Evolutionary conservation across 2,797 vertebrate genomes (phyloP).

Genomic region (Cetoscarus ocellatus): DNA sequence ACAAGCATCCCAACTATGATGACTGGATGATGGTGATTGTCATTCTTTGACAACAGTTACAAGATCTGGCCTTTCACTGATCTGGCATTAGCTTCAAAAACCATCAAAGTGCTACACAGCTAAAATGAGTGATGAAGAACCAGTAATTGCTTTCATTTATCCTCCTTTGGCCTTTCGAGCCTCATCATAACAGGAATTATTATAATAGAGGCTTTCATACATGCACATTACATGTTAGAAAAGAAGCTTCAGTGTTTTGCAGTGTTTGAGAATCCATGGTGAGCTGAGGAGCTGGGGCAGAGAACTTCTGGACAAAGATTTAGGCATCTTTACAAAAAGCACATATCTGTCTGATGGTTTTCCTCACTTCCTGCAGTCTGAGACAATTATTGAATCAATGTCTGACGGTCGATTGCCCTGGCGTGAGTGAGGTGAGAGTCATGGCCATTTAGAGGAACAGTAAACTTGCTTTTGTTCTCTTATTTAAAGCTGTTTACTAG

Average conservation of each 20-base stretch:
- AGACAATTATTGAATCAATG: slow-evolving; percentile 58
- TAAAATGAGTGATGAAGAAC: slow-evolving; percentile 38
- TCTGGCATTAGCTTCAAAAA: slow-evolving; percentile 11
- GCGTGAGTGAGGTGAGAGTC: slow-evolving; percentile 20
- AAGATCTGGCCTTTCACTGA: background rate
- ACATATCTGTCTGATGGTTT: slow-evolving; percentile 26
- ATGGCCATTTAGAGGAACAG: slow-evolving; percentile 55
- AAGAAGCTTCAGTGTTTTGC: slow-evolving; percentile 28
- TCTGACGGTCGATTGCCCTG: slow-evolving; percentile 21
- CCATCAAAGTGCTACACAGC: slow-evolving; percentile 36
- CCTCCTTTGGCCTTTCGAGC: slow-evolving; percentile 56
- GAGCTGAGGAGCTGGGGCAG: slow-evolving; percentile 17
- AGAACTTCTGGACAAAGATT: slow-evolving; percentile 28
- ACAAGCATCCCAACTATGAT: background rate
- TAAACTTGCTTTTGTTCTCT: slow-evolving; percentile 60
- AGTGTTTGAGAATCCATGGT: slow-evolving; percentile 33
- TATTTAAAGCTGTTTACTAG: slow-evolving; percentile 64
- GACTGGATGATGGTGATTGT: slow-evolving; percentile 29
- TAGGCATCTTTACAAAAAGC: slow-evolving; percentile 26
- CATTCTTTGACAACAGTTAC: slow-evolving; percentile 12
- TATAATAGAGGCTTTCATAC: slow-evolving; percentile 16
- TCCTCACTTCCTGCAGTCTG: slow-evolving; percentile 15
- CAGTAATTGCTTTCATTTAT: slow-evolving; percentile 68
- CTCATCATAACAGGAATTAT: slow-evolving; percentile 36
- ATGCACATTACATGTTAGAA: slow-evolving; percentile 8